Evolutionary conservation across 2,113 vertebrate genomes (phyloP).

Genomic region (Scatophagus argus): DNA sequence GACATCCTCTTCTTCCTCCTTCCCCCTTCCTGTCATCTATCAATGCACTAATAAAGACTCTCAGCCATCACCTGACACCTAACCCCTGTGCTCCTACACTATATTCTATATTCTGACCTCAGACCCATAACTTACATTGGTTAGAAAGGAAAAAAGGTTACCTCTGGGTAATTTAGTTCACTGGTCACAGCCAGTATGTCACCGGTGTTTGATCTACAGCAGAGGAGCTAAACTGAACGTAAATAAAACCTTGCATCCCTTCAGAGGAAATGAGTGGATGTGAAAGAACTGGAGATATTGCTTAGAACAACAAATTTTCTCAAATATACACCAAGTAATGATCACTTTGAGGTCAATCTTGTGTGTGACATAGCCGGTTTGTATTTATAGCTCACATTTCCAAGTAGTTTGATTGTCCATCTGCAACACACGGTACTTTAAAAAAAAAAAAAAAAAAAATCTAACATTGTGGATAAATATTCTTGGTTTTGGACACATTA

Average conservation of each 20-base stretch:
- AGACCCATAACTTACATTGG: constrained; percentile 18
- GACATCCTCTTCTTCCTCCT: background rate
- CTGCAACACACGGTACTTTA: no score
- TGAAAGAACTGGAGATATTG: background rate
- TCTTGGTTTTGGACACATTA: no score
- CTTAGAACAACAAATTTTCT: background rate
- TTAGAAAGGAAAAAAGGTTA: background rate
- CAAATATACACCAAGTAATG: background rate
- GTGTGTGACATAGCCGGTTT: background rate
- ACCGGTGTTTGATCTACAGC: constrained; percentile 27
- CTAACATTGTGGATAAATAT: background rate
- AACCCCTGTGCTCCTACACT: constrained; percentile 3
- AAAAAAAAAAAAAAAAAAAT: no score
- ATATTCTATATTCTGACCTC: constrained; percentile 26
- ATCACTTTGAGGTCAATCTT: background rate
- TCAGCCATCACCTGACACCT: constrained; percentile 25
- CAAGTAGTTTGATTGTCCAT: background rate
- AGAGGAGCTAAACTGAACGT: background rate
- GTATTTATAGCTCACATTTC: background rate
- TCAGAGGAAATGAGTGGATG: constrained; percentile 4
- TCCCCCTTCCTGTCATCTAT: background rate
- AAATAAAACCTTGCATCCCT: background rate
- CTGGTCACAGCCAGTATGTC: constrained; percentile 30
- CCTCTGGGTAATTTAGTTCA: constrained; percentile 62
- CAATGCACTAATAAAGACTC: background rate